Conservation (phyloP, 2,113 vertebrate species). For the Motacilla tschutschensis region DNA sequence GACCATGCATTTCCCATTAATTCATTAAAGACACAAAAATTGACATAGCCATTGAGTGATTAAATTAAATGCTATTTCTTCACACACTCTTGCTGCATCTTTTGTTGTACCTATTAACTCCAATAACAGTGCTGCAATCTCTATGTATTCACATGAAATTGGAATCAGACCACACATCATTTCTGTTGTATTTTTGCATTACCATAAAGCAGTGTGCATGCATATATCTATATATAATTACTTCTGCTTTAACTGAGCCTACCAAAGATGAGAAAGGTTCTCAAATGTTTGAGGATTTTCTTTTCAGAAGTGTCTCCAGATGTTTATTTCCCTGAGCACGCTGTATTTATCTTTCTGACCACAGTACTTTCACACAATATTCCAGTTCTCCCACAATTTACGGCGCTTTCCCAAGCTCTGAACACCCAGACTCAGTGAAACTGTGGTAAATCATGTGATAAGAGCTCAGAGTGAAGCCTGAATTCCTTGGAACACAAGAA, state of each 20-base stretch:
- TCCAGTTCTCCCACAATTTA: not conserved
- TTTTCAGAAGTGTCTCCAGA: not conserved
- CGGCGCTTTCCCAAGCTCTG: not conserved
- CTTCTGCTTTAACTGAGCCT: not conserved
- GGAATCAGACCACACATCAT: not conserved
- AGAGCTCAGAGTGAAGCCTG: not conserved
- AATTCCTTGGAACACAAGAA: not conserved
- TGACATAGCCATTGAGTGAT: not conserved
- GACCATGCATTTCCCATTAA: not conserved
- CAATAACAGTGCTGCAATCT: not conserved
- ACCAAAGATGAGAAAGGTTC: not conserved
- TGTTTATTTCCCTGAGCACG: not conserved
- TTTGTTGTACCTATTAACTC: not conserved
- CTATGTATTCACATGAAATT: not conserved
- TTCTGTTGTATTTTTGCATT: not conserved
- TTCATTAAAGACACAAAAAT: not conserved
- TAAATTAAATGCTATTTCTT: not conserved
- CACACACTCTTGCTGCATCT: not conserved
- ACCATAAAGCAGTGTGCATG: accelerated
- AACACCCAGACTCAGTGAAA: not conserved
- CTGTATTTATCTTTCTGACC: not conserved
- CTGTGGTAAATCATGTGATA: not conserved
- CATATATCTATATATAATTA: accelerated
- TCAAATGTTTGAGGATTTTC: not conserved
- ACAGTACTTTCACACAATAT: not conserved